phyloP scores from a whole-genome alignment of 2,888 invertebrate genomes.

The Escarpia spicata region DNA sequence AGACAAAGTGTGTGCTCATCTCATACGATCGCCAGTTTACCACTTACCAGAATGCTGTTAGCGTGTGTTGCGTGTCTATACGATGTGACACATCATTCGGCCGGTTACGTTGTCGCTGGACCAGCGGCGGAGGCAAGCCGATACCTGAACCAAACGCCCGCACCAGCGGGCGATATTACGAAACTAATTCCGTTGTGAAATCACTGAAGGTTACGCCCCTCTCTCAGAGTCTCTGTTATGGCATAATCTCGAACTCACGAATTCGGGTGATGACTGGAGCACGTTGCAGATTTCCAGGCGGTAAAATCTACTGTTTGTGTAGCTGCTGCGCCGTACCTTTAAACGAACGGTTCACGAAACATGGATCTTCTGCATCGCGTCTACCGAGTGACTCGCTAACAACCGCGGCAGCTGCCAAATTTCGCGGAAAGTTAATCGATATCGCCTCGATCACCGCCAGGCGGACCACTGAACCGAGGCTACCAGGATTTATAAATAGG shows the following conservation, averaged over 20 bases:
- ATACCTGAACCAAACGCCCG: neutral
- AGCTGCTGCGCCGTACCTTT: neutral
- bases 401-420: neutral
- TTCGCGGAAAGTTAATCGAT: conserved; percentile 12
- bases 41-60: neutral
- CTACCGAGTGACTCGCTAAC: neutral
- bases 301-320: neutral
- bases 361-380: neutral
- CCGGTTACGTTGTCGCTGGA: neutral
- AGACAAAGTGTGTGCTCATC: too few species aligned
- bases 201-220: neutral
- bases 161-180: neutral
- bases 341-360: neutral
- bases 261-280: neutral
- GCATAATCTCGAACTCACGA: neutral
- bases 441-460: neutral
- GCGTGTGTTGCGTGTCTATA: neutral
- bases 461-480: neutral
- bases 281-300: neutral
- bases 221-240: neutral
- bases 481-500: neutral
- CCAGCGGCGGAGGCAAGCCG: too few species aligned
- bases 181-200: neutral
- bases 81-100: neutral
- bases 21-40: too few species aligned